Evolutionary conservation across 2,888 invertebrate species (phyloP).

Genomic region (Amblyjoppa fuscipennis): DNA sequence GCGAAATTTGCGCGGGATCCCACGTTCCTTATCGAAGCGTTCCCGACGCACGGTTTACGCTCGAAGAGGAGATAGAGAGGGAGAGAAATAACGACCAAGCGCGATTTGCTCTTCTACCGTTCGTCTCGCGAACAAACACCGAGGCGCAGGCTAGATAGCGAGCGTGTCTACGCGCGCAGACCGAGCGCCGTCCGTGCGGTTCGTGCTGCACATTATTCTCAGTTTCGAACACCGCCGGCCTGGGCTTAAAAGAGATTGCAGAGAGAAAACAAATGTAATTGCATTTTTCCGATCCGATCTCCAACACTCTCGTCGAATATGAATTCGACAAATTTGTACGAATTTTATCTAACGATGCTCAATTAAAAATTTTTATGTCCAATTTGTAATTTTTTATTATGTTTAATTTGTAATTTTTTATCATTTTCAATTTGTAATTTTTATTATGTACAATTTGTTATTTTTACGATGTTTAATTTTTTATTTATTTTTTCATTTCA

Average conservation of each 20-base stretch:
- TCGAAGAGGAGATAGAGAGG: not conserved
- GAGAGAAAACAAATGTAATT: not conserved
- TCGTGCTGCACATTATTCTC: not conserved
- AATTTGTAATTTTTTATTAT: no score
- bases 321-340: not conserved
- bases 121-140: conserved; percentile 15
- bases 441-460: not conserved
- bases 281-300: not conserved
- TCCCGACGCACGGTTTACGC: conserved; percentile 32
- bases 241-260: not conserved
- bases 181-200: not conserved
- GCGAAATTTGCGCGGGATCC: conserved; percentile 63
- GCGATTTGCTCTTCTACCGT: conserved; percentile 22
- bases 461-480: conserved; percentile 1
- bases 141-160: not conserved
- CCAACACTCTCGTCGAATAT: not conserved
- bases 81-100: conserved; percentile 1
- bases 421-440: not conserved
- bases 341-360: not conserved
- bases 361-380: not conserved
- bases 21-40: conserved; percentile 62
- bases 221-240: not conserved
- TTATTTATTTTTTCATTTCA: conserved; percentile 71
- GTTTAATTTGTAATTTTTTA: not conserved
- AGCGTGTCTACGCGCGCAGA: not conserved